A percentile compares a stretch with the other conserved stretches of the same genome.
These are phyloP conservation scores for Toxotes lorentzi DNA, from an alignment of 2,797 vertebrate species.

Conservation along the genomic window DNA sequence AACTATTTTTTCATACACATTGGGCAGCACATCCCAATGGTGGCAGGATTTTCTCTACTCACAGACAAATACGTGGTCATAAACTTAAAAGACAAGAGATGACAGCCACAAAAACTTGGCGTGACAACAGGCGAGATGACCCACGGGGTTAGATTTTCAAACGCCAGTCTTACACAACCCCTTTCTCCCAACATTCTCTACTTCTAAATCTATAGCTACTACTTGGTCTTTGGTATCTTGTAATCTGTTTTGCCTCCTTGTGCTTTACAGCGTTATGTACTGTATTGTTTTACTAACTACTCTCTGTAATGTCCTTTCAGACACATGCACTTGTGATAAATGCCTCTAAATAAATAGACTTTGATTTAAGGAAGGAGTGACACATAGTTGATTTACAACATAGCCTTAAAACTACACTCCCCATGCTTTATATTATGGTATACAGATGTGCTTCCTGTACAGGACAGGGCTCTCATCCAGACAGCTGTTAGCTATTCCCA, in stretches of 20 bases:
- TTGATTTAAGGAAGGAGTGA: slow-evolving; percentile 12
- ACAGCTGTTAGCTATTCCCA: slow-evolving; percentile 82
- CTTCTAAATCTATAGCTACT: background rate
- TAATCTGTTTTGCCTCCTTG: background rate
- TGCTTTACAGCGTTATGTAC: background rate
- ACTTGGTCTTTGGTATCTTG: background rate
- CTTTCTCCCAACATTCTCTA: background rate
- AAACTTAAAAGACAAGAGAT: background rate
- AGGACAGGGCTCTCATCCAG: slow-evolving; percentile 53
- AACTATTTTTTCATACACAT: background rate
- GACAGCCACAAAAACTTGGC: background rate
- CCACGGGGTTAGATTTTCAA: slow-evolving; percentile 14
- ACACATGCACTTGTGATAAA: slow-evolving; percentile 2
- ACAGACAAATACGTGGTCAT: background rate
- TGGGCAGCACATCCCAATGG: background rate
- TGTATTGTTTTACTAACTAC: background rate
- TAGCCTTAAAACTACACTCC: slow-evolving; percentile 19
- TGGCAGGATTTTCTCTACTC: background rate
- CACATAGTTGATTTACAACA: slow-evolving; percentile 2
- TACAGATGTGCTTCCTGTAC: slow-evolving; percentile 70
- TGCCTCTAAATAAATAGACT: slow-evolving; percentile 27
- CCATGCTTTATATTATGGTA: slow-evolving; percentile 24
- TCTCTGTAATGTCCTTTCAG: slow-evolving; percentile 3
- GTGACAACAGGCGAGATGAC: background rate
- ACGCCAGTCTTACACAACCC: background rate